Evolutionary conservation across 2,113 vertebrate genomes (phyloP).

Genomic region (Pygathrix nemaeus): DNA sequence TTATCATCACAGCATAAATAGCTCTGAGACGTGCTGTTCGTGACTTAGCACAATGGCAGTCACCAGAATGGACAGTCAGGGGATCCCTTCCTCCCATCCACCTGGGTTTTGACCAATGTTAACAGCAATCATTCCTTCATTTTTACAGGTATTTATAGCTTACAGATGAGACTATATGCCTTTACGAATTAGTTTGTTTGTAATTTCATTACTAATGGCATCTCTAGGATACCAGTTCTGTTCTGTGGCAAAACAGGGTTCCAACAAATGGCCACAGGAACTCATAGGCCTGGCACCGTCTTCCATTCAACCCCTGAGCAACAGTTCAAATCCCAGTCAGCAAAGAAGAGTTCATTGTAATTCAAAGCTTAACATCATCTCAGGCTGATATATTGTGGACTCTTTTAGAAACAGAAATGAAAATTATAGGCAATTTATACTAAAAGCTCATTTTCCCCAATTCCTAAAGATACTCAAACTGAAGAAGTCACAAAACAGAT

Average conservation of each 20-base stretch:
- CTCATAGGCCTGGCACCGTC: neutral
- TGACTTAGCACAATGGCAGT: neutral
- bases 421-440: conserved; percentile 47
- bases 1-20: neutral
- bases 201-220: neutral
- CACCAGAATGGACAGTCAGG: neutral
- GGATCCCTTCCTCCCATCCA: neutral
- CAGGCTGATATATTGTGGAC: neutral
- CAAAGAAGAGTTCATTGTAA: neutral
- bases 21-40: neutral
- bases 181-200: neutral
- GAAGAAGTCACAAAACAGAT: conserved; percentile 50
- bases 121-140: neutral
- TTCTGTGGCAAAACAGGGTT: neutral
- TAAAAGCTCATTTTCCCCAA: neutral
- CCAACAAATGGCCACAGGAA: neutral
- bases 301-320: neutral
- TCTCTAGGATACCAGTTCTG: neutral
- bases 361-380: conserved; percentile 3
- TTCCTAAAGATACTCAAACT: conserved; percentile 32
- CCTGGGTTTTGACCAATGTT: neutral
- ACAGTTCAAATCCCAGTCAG: neutral
- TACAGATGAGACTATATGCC: neutral
- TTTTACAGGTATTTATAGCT: neutral
- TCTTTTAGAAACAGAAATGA: conserved; percentile 48